phyloP scores from a whole-genome alignment of 2,888 invertebrate species.

The Acanthosoma haemorrhoidale region DNA sequence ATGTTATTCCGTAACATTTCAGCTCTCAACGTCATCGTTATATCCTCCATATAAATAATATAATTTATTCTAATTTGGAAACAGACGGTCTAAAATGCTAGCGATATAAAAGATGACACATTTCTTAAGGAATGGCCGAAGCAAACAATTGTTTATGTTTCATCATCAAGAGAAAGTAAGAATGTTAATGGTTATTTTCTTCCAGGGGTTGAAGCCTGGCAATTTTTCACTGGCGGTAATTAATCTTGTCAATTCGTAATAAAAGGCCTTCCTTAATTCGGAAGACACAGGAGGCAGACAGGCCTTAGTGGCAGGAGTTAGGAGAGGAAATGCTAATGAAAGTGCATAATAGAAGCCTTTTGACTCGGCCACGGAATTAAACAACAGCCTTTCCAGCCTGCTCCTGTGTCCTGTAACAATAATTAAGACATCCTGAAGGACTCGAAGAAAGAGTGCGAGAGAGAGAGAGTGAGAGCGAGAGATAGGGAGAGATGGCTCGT shows the following conservation, averaged over 20 bases:
- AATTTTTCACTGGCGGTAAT: not conserved
- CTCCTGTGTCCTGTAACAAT: conserved; percentile 14
- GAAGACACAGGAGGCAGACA: not conserved
- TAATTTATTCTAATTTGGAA: too few relatives aligned
- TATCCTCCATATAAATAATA: too few relatives aligned
- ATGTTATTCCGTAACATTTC: too few relatives aligned
- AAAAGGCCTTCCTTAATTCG: not conserved
- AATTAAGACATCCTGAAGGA: conserved; percentile 11
- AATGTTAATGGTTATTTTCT: not conserved
- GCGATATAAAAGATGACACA: too few relatives aligned
- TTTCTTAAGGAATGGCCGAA: too few relatives aligned
- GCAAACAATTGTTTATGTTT: too few relatives aligned
- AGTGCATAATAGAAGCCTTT: conserved; percentile 15
- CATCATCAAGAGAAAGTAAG: not conserved
- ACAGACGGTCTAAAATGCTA: too few relatives aligned
- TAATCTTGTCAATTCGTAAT: conserved; percentile 1
- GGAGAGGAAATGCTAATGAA: not conserved
- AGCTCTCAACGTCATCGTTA: too few relatives aligned
- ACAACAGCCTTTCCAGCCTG: not conserved
- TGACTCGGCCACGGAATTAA: conserved; percentile 13
- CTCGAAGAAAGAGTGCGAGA: not conserved
- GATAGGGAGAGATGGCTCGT: conserved; percentile 2
- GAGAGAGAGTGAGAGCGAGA: not conserved
- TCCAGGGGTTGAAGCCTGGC: not conserved
- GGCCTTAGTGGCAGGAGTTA: not conserved